These are phyloP conservation scores for Molorchus minor DNA, from an alignment of 2,888 invertebrate genomes.

Conservation along the genomic window DNA sequence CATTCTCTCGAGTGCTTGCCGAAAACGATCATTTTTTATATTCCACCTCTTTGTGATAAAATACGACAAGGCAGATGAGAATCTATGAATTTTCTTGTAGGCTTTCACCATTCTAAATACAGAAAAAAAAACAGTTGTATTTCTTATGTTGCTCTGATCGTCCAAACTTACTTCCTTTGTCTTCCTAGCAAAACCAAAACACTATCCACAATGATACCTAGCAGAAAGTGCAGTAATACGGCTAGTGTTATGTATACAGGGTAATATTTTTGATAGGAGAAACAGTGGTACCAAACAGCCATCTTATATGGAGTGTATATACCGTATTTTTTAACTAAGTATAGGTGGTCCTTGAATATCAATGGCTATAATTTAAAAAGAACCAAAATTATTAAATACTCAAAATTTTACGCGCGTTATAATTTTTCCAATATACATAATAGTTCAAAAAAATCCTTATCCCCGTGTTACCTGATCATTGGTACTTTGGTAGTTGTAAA, in stretches of 20 bases:
- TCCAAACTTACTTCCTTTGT: constrained; percentile 70
- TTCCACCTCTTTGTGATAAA: constrained; percentile 79
- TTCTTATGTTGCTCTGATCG: too few relatives aligned
- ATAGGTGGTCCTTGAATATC: constrained; percentile 71
- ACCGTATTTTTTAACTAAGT: constrained; percentile 67
- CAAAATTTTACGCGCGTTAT: too few relatives aligned
- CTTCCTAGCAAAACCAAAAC: constrained; percentile 67
- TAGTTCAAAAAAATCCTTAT: too few relatives aligned
- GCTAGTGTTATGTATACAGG: constrained; percentile 69
- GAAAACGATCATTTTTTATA: constrained; percentile 72
- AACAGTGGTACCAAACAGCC: constrained; percentile 75
- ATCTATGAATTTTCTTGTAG: constrained; percentile 83
- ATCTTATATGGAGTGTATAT: constrained; percentile 68
- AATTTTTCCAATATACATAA: too few relatives aligned
- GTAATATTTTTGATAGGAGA: constrained; percentile 69
- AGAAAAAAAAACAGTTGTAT: too few relatives aligned
- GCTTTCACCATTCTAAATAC: too few relatives aligned
- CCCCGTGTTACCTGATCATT: constrained; percentile 70
- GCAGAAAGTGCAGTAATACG: constrained; percentile 73
- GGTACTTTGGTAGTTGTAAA: constrained; percentile 90
- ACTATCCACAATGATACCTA: constrained; percentile 71
- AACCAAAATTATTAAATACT: too few relatives aligned
- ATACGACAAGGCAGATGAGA: constrained; percentile 76
- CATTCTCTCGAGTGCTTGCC: constrained; percentile 66
- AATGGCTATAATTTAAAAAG: constrained; percentile 82